Base-by-base conservation (phyloP, 2,888 invertebrate species). In the Drosophila antonietae region DNA sequence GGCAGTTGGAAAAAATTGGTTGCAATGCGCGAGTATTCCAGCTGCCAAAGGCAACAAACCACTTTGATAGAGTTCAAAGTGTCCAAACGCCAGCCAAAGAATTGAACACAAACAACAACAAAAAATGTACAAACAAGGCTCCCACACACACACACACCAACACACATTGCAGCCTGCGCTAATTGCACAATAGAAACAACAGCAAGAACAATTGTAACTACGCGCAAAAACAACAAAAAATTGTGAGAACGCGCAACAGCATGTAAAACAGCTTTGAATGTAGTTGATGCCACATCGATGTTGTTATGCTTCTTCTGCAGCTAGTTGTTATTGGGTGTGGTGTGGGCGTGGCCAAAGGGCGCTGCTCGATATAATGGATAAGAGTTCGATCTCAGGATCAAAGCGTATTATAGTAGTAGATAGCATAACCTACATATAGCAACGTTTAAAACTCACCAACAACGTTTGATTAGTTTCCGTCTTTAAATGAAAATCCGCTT, bases 11-110 rank as follows among this genome's bases (percentile, higher is more conserved):
- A 53, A 53, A 53, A 53, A 53, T 56, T 61, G 59, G 20, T 44
- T 52, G 23, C 47, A 56, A 46, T 49, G 56, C 62, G 66, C 66
- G 81, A 37, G 67, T 41, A 60, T 72, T 80, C 35, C 77, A 68
- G 70, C 66, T 78, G 81, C 78, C 81, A 70, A 67, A 61, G 83
- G 81, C 80, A 68, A 71, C 73, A 75, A 83, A 70, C 81, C 77
- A 65, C 89, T 83, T 83, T 77, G 83, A 88, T 80, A 58, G 73
- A 86, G 89, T 88, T 83, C 73, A 81, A 84, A 87, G 88, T 75
- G 83, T 86, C 66, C 83, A 80, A 86, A 69, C 66, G 72, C 74
- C 63, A 67, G 72, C 61, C 71, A 65, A 67, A 68, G 67, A 60
- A 64, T 39, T 39, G 63, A 28, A 70, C 23, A 35, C 14, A 61